Conservation (phyloP, 2,113 vertebrate genomes). For the Amphiprion ocellaris region DNA sequence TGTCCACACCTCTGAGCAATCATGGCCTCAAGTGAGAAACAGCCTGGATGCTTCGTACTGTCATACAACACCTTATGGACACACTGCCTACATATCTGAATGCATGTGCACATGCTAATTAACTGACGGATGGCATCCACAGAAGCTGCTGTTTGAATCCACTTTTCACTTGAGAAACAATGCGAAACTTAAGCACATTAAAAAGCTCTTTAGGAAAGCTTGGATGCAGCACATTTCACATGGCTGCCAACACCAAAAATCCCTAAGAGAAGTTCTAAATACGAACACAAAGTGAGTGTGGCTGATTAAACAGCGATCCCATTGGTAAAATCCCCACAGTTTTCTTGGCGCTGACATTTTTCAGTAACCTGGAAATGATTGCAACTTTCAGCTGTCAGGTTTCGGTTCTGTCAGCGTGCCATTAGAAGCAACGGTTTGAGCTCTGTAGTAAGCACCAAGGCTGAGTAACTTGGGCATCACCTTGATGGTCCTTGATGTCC, state of each 20-base stretch:
- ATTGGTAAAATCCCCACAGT: constrained; percentile 43
- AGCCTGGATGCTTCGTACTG: constrained; percentile 48
- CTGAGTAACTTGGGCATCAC: constrained; percentile 44
- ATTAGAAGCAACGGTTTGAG: constrained; percentile 41
- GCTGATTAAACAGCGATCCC: constrained; percentile 51
- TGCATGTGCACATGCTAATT: constrained; percentile 13
- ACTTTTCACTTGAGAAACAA: constrained; percentile 10
- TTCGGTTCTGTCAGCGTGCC: constrained; percentile 15
- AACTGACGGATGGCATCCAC: neutral
- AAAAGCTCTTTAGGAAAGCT: constrained; percentile 28
- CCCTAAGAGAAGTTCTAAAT: constrained; percentile 35
- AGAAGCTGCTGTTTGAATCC: constrained; percentile 14
- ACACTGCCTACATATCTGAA: constrained; percentile 42
- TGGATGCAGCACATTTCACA: constrained; percentile 17
- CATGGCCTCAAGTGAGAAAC: constrained; percentile 37
- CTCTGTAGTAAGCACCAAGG: constrained; percentile 22
- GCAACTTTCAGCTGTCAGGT: constrained; percentile 56
- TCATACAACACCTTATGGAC: constrained; percentile 61
- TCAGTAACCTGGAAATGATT: constrained; percentile 66
- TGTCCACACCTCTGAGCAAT: constrained; percentile 59
- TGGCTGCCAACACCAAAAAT: constrained; percentile 37
- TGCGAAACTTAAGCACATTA: constrained; percentile 2
- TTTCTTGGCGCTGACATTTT: constrained; percentile 47
- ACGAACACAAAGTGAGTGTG: constrained; percentile 24
- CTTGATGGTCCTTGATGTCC: constrained; percentile 70